Evolutionary conservation across 53 echinoderm and acorn worm species (phyloP), one percentile per base, ranked within the genome.

Genomic region (Astropecten irregularis): DNA sequence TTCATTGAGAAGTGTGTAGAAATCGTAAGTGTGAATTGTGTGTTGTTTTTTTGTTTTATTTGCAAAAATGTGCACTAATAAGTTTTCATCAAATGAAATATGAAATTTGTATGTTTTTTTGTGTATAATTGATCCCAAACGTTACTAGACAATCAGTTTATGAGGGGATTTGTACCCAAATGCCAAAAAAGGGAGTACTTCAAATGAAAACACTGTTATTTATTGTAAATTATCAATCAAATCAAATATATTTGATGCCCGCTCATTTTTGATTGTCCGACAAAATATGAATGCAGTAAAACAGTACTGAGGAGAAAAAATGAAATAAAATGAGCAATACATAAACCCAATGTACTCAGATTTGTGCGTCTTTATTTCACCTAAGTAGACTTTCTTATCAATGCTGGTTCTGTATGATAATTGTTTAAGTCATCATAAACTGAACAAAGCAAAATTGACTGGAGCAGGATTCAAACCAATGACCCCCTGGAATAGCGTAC

Each of bases 41-140:
- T 69, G 54, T 54, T 8, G 54, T 21, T 54, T 21, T 68, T 42
- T 35, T 26, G 26, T 68, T 15, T 76, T 76, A 40, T 79, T 62
- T 44, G 40, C 44, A 62, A 61, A 31, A 7, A 61, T 79, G 79
- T 79, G 62, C 48, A 62, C 19, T 11, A 42, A 61, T 4, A 50
- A 79, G 49, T 46, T 74, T 57, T 74, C 74, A 74, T 74, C 74
- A 74, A 74, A 74, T 74, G 74, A 74, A 74, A 74, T 62, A 47
- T 18, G 56, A 21, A 48, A 46, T 61, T 60, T 61, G 63, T 79
- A 30, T 40, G 47, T 62, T 44, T 79, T 76, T 62, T 79, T 62
- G 44, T 61, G 63, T 44, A 40, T 44, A n/a, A 79, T 61, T 30
- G 29, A n/a, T 26, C 25, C 50, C 33, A 22, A 40, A 68, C 15